Conservation (phyloP, 2,797 vertebrate genomes). For the Sphenodon punctatus region DNA sequence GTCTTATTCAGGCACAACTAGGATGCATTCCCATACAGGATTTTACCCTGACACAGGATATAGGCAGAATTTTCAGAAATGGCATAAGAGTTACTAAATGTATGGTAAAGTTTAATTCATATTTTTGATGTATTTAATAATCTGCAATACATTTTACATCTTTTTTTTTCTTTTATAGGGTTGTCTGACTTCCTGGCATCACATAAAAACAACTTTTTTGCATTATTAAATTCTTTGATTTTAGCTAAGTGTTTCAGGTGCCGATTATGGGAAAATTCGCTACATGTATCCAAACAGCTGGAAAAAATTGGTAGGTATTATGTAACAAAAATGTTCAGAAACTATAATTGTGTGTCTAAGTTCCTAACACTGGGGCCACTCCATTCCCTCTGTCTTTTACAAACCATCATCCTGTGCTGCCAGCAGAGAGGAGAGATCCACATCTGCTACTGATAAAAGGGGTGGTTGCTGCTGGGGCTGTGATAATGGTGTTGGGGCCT, state of each 20-base stretch:
- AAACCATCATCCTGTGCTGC: too few species aligned
- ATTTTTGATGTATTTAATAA: conserved; percentile 8
- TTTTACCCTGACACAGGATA: conserved; percentile 95
- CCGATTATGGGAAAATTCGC: conserved; percentile 96
- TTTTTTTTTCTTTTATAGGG: conserved; percentile 78
- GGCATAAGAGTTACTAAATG: conserved; percentile 93
- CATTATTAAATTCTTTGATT: conserved; percentile 87
- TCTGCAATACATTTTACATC: conserved; percentile 5
- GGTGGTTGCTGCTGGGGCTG: too few species aligned
- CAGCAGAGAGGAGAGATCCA: too few species aligned
- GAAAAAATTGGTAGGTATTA: conserved; percentile 92
- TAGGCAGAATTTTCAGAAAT: conserved; percentile 91
- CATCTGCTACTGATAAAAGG: too few species aligned
- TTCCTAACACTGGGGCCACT: too few species aligned
- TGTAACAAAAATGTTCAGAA: not conserved
- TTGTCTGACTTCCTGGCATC: conserved; percentile 89
- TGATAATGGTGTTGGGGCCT: too few species aligned
- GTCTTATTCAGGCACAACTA: conserved; percentile 96
- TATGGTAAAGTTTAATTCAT: conserved; percentile 72
- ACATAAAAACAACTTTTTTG: conserved; percentile 81
- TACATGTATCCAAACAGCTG: conserved; percentile 91
- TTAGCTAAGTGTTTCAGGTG: conserved; percentile 95
- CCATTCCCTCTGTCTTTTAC: too few species aligned
- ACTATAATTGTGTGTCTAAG: too few species aligned
- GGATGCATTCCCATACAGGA: conserved; percentile 93